Evolutionary conservation across 1,140 invertebrate genomes (phyloP).

Genomic region (Diorhabda sublineata): DNA sequence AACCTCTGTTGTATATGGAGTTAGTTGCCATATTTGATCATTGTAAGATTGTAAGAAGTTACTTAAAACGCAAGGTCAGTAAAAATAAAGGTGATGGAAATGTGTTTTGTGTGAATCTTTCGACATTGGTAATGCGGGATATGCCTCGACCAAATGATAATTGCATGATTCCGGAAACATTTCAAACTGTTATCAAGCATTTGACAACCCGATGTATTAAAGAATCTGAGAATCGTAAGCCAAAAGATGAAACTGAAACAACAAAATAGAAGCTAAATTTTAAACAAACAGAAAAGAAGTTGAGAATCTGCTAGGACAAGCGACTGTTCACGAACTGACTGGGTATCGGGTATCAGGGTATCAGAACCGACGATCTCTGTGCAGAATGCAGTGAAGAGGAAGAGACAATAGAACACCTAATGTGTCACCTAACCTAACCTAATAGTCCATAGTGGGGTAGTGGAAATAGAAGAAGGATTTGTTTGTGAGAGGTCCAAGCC

Average conservation of each 20-base stretch:
- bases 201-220: constrained; percentile 62
- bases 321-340: constrained; percentile 70
- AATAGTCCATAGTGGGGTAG: too few species aligned
- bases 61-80: constrained; percentile 41
- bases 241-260: constrained; percentile 76
- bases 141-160: constrained; percentile 68
- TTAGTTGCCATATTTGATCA: constrained; percentile 74
- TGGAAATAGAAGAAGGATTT: too few species aligned
- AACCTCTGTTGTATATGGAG: constrained; percentile 73
- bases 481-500: too few species aligned
- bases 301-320: constrained; percentile 59
- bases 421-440: too few species aligned
- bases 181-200: constrained; percentile 59
- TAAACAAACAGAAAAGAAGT: constrained; percentile 65
- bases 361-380: too few species aligned
- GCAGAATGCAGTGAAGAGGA: too few species aligned
- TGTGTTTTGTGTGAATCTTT: constrained; percentile 80
- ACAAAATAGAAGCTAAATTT: constrained; percentile 72
- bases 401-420: too few species aligned
- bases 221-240: constrained; percentile 70
- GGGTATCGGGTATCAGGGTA: constrained; percentile 41
- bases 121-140: constrained; percentile 76
- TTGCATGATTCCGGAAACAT: constrained; percentile 59
- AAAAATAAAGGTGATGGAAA: constrained; percentile 58
- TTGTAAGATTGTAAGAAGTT: constrained; percentile 48